Conservation (phyloP, 1,140 invertebrate genomes). For the Epicauta chinensis region DNA sequence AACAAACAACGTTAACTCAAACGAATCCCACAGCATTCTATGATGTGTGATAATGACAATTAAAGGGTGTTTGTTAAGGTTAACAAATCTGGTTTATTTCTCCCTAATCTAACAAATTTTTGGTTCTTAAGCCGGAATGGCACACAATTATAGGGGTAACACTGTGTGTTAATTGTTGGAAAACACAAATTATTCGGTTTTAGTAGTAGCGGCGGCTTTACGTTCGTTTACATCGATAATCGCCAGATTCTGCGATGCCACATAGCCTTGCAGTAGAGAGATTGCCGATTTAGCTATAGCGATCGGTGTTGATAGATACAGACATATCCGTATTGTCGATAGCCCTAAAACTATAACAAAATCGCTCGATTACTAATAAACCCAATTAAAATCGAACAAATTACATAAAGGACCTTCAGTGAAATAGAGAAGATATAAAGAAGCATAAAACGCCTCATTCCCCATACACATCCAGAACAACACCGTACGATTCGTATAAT, state of each 20-base stretch:
- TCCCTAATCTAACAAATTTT: too few species aligned
- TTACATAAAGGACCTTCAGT: conserved; percentile 77
- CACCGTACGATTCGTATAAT: conserved; percentile 86
- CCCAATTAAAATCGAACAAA: conserved; percentile 1
- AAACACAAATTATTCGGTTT: too few species aligned
- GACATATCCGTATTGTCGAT: conserved; percentile 69
- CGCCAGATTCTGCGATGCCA: conserved; percentile 76
- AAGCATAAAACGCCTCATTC: conserved; percentile 93
- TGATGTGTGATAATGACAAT: too few species aligned
- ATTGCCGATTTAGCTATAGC: conserved; percentile 81
- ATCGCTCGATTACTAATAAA: conserved; percentile 4
- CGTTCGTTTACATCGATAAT: conserved; percentile 80
- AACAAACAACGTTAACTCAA: conserved; percentile 23
- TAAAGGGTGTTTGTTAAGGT: too few species aligned
- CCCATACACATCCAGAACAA: conserved; percentile 93
- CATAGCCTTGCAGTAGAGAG: conserved; percentile 79
- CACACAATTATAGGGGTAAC: too few species aligned
- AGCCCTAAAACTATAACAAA: conserved; percentile 65
- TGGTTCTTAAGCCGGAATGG: too few species aligned
- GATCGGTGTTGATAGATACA: conserved; percentile 68
- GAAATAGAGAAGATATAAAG: conserved; percentile 87
- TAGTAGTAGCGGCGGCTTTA: conserved; percentile 10
- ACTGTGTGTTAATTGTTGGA: too few species aligned
- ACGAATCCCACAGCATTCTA: too few species aligned
- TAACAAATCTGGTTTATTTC: too few species aligned